Percentiles rank a stretch among this genome's conserved stretches.
Evolutionary conservation across 2,113 vertebrate genomes (phyloP).

Genomic region (Porphyrio hochstetteri): DNA sequence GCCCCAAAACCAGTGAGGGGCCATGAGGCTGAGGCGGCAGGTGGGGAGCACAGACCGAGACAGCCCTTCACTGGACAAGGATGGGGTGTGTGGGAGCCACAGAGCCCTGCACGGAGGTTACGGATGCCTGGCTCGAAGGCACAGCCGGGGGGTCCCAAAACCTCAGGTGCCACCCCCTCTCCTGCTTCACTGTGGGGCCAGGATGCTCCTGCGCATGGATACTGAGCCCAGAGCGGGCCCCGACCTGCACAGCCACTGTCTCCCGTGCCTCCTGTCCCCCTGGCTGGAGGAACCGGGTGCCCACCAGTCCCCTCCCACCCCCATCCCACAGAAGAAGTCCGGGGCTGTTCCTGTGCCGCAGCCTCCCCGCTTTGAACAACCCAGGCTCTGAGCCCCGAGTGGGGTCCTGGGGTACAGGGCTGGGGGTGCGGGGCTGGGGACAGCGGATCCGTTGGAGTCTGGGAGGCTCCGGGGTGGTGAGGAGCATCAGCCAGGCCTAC

Average conservation of each 20-base stretch:
- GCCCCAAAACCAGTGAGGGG: neutral
- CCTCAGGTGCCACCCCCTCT: neutral
- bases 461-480: neutral
- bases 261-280: neutral
- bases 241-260: too few relatives aligned
- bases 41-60: rapidly evolving
- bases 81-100: rapidly evolving
- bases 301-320: neutral
- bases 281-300: rapidly evolving
- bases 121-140: rapidly evolving
- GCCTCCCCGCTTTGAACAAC: neutral
- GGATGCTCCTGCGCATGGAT: rapidly evolving
- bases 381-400: rapidly evolving
- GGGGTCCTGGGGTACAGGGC: too few relatives aligned
- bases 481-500: neutral
- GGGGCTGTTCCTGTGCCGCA: rapidly evolving
- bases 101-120: neutral
- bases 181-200: rapidly evolving
- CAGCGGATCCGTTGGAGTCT: rapidly evolving
- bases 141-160: neutral
- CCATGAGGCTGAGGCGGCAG: neutral
- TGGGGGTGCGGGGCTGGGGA: too few relatives aligned
- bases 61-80: neutral
- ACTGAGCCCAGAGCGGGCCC: neutral
- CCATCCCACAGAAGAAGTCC: neutral